Percentiles rank a stretch among this genome's conserved stretches.
Evolutionary conservation across 2,113 vertebrate species (phyloP).

Genomic region (Dromaius novaehollandiae): DNA sequence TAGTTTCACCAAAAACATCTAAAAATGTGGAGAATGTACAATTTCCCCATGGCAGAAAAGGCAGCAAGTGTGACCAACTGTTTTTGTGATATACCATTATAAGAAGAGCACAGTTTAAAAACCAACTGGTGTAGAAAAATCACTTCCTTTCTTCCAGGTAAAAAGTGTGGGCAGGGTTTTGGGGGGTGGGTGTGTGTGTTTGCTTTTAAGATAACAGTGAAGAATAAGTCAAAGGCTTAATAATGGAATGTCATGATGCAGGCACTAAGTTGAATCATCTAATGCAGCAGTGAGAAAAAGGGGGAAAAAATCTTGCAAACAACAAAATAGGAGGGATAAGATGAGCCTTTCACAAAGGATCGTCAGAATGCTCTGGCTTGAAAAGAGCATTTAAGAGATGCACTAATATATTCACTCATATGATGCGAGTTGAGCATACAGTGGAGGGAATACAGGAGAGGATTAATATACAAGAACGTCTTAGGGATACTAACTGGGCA

Average conservation of each 20-base stretch:
- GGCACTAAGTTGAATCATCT: not conserved
- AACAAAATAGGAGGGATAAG: not conserved
- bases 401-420: not conserved
- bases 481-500: not conserved
- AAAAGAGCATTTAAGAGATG: not conserved
- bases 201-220: too few relatives aligned
- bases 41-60: not conserved
- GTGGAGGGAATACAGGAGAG: not conserved
- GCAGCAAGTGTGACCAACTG: not conserved
- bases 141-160: too few relatives aligned
- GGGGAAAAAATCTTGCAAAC: not conserved
- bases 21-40: not conserved
- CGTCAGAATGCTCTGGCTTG: not conserved
- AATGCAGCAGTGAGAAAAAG: not conserved
- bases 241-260: not conserved
- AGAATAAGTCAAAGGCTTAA: too few relatives aligned
- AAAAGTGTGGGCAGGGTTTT: too few relatives aligned
- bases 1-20: not conserved
- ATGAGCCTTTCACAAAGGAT: not conserved
- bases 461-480: not conserved
- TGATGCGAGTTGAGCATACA: not conserved
- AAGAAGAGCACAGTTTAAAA: too few relatives aligned
- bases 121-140: not conserved
- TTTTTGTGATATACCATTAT: not conserved
- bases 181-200: too few relatives aligned